Evolutionary conservation across 2,797 vertebrate genomes (phyloP).

Genomic region (Catamblyrhynchus diadema): DNA sequence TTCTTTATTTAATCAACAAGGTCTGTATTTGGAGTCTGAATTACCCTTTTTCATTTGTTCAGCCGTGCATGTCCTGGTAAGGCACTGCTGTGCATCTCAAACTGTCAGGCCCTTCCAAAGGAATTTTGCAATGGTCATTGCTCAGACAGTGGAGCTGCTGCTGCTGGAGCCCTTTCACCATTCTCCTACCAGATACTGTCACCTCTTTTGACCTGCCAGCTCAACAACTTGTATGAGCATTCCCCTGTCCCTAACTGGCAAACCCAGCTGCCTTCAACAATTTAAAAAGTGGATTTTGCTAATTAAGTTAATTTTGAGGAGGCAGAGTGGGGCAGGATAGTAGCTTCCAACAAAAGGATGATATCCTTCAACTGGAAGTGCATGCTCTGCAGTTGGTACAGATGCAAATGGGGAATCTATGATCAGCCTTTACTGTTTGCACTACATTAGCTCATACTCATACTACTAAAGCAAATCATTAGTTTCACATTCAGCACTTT

Average conservation of each 20-base stretch:
- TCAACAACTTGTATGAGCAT: neutral
- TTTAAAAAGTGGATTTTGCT: neutral
- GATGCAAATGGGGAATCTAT: neutral
- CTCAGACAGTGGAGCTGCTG: neutral
- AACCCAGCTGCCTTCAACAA: neutral
- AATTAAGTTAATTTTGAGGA: neutral
- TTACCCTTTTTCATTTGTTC: neutral
- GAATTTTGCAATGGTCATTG: neutral
- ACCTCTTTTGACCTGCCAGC: neutral
- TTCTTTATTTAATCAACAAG: conserved; percentile 17
- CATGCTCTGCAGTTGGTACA: neutral
- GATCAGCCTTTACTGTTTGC: neutral
- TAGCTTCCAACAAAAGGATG: neutral
- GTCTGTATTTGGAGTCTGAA: neutral
- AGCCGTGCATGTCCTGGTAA: neutral
- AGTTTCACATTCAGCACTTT: neutral
- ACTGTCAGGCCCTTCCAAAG: neutral
- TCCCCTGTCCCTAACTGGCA: neutral
- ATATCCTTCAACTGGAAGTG: neutral
- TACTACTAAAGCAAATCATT: neutral
- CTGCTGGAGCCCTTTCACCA: neutral
- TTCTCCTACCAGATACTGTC: neutral
- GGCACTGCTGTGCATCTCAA: neutral
- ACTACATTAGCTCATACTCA: neutral
- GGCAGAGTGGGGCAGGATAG: neutral